phyloP scores from a whole-genome alignment of 2,113 vertebrate genomes.

The Mesembrinibis cayennensis region DNA sequence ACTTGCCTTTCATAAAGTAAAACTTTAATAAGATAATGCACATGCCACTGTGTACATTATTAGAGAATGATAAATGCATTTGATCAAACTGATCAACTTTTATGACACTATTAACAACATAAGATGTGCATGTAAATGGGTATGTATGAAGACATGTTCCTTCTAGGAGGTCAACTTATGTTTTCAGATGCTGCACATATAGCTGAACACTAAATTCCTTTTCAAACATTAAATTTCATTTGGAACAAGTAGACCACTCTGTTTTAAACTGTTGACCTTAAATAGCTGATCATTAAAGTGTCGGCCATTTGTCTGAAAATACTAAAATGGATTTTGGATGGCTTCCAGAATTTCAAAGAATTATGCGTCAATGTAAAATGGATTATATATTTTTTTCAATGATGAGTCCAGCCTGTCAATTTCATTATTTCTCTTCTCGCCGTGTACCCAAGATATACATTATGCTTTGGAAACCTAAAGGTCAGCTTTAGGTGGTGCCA shows the following conservation, averaged over 20 bases:
- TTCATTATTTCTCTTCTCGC: slow-evolving; percentile 34
- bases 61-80: background rate
- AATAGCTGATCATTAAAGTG: slow-evolving; percentile 25
- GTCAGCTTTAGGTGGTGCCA: slow-evolving; percentile 48
- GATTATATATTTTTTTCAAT: slow-evolving; percentile 15
- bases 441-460: background rate
- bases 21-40: background rate
- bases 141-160: background rate
- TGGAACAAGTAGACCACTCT: background rate
- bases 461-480: slow-evolving; percentile 27
- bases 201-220: background rate
- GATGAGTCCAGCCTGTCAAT: background rate
- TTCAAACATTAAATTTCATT: slow-evolving; percentile 28
- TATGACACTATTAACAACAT: background rate
- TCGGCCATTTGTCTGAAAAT: slow-evolving; percentile 50
- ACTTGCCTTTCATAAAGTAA: background rate
- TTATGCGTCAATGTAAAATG: slow-evolving; percentile 41
- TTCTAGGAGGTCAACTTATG: background rate
- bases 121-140: background rate
- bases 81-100: slow-evolving; percentile 1
- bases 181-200: background rate
- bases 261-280: slow-evolving; percentile 42
- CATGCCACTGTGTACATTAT: background rate
- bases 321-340: slow-evolving; percentile 32
- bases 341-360: slow-evolving; percentile 47